Base-by-base conservation (phyloP, 2,888 invertebrate genomes). In the Alentia gelatinosa region DNA sequence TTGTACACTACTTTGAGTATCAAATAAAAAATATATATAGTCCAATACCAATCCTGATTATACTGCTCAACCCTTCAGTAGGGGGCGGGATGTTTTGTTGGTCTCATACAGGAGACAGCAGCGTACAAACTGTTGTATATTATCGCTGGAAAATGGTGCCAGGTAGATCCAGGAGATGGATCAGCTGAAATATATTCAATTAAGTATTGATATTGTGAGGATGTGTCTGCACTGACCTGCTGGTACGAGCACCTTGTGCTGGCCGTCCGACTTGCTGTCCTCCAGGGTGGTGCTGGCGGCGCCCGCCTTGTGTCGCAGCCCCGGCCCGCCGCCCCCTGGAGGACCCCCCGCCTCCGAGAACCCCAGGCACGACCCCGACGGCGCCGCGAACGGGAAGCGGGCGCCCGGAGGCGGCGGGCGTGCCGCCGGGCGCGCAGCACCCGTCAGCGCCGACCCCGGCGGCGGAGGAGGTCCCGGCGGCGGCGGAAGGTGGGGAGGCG, bases 221-320 rank as follows among this genome's bases (percentile, higher is more conserved):
- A n/a, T n/a, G n/a, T n/a, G n/a, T 5, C 30, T 56, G 9, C 40
- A 86, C 86, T 26, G 1, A 86, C 86, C 86, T 86, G 86, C 86
- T 5, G 86, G 86, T 1, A 86, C 86, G 4, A 86, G 86, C n/a
- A 86, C 86, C 86, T 86, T 86, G 47, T 50, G 42, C 42, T 50
- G 47, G 19, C 86, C 86, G 47, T 86, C 86, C 30, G 86, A 42
- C 47, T 50, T 86, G 86, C 86, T 86, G 50, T 86, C 86, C 86
- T 42, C 86, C 86, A 86, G 86, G 86, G 86, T 86, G 42, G 86
- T 86, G 50, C 50, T 42, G 79, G 9, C 39, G 79, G 7, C 15
- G 37, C 23, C 42, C 30, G 12, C 30, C 47, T 86, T 42, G 86
- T 86, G 86, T 9, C 40, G 23, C 23, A 39, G 19, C 42, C 84